Evolutionary conservation across 2,113 vertebrate genomes (phyloP).

Genomic region (Toxotes jaculatrix): DNA sequence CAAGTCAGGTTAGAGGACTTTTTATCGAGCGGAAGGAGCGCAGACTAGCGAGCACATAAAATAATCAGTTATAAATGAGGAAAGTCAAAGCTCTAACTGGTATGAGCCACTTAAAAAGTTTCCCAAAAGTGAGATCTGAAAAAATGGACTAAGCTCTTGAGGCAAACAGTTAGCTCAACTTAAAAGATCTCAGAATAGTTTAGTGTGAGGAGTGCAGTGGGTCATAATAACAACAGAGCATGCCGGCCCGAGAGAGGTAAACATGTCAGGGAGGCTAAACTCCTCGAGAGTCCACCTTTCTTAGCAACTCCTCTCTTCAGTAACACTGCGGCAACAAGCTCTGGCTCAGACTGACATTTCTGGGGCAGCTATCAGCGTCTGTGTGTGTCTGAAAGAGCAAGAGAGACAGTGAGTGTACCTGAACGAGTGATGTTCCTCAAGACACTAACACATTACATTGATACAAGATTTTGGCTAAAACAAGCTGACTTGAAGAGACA

Average conservation of each 20-base stretch:
- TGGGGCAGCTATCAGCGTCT: constrained; percentile 61
- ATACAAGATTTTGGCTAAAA: constrained; percentile 2
- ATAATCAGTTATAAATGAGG: constrained; percentile 35
- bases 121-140: constrained; percentile 8
- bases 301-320: constrained; percentile 52
- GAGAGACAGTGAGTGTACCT: constrained; percentile 14
- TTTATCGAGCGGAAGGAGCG: not conserved
- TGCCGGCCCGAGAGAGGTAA: constrained; percentile 34
- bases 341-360: constrained; percentile 72
- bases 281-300: constrained; percentile 54
- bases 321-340: constrained; percentile 42
- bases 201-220: constrained; percentile 38
- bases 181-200: constrained; percentile 45
- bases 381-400: constrained; percentile 13
- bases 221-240: constrained; percentile 35
- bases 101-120: constrained; percentile 13
- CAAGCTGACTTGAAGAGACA: not conserved
- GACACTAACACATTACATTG: not conserved
- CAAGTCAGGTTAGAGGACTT: constrained; percentile 9
- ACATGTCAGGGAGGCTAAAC: constrained; percentile 62
- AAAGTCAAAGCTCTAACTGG: constrained; percentile 14
- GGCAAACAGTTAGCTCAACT: constrained; percentile 23
- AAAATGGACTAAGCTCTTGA: not conserved
- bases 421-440: constrained; percentile 18
- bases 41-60: not conserved